These are phyloP conservation scores for Ernsta delagoae DNA, from an alignment of 2,888 invertebrate genomes.

Conservation along the genomic window DNA sequence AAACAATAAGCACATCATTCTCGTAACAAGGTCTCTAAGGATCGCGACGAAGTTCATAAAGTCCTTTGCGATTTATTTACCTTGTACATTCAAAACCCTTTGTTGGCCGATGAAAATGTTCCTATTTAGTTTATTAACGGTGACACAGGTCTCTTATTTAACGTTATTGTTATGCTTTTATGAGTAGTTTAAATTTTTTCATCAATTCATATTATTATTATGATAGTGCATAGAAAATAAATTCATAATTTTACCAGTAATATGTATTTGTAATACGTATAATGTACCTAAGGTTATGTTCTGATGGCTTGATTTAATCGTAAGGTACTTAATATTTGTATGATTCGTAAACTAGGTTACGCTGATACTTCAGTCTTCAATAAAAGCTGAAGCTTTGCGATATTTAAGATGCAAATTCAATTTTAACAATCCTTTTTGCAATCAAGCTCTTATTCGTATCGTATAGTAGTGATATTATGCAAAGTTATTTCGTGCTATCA, in stretches of 20 bases:
- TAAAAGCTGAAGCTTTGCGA: not conserved
- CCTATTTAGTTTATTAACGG: conserved; percentile 12
- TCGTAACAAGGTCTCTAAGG: conserved; percentile 66
- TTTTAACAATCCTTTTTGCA: conserved; percentile 6
- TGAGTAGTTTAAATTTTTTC: no score
- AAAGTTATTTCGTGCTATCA: conserved; percentile 23
- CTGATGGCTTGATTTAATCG: no score
- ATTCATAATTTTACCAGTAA: no score
- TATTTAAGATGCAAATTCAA: conserved; percentile 3
- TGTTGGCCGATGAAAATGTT: conserved; percentile 21
- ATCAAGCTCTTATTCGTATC: conserved; percentile 5
- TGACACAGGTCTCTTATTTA: not conserved
- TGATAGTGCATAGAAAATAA: no score
- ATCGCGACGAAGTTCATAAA: conserved; percentile 38
- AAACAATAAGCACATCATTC: conserved; percentile 69
- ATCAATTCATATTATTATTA: no score
- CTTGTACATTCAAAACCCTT: conserved; percentile 23
- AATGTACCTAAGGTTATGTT: no score
- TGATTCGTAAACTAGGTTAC: not conserved
- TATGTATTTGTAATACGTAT: no score
- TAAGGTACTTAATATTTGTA: no score
- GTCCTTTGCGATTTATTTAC: conserved; percentile 32
- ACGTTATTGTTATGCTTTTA: no score
- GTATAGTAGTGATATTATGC: conserved; percentile 20
- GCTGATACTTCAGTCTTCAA: not conserved